Evolutionary conservation across 2,888 invertebrate genomes (phyloP).

Genomic region (Dastarcus helophoroides): DNA sequence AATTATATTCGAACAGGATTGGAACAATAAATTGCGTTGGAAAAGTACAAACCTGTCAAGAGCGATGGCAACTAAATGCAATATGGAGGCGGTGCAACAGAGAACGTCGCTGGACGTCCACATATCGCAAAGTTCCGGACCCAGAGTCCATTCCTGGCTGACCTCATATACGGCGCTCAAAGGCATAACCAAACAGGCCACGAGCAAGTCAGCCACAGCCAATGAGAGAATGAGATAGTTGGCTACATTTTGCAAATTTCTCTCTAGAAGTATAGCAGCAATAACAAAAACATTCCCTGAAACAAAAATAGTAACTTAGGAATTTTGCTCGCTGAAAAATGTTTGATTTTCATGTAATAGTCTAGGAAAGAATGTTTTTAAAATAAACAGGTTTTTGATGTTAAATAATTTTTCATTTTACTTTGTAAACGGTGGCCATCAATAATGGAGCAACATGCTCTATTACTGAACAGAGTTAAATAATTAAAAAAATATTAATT

Average conservation of each 20-base stretch:
- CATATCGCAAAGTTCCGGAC: constrained; percentile 83
- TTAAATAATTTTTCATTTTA: no score
- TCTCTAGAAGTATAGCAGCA: constrained; percentile 78
- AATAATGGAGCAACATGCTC: no score
- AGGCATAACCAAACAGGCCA: constrained; percentile 73
- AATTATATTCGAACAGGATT: no score
- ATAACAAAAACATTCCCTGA: constrained; percentile 91
- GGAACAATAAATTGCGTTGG: no score
- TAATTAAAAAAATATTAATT: no score
- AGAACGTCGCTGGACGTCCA: constrained; percentile 89
- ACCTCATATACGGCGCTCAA: constrained; percentile 64
- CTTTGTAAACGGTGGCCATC: no score
- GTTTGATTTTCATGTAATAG: no score
- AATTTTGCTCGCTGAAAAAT: no score
- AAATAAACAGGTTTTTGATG: no score
- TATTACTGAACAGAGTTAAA: no score
- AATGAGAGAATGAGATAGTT: constrained; percentile 84
- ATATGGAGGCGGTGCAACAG: constrained; percentile 76
- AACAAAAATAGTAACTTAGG: no score
- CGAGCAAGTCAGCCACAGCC: constrained; percentile 84
- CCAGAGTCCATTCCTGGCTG: constrained; percentile 71
- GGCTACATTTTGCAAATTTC: constrained; percentile 76
- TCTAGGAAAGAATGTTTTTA: no score
- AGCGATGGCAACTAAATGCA: constrained; percentile 72
- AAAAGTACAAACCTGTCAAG: constrained; percentile 61